Evolutionary conservation across 2,888 invertebrate genomes (phyloP).

Genomic region (Stictocephala bisonia): DNA sequence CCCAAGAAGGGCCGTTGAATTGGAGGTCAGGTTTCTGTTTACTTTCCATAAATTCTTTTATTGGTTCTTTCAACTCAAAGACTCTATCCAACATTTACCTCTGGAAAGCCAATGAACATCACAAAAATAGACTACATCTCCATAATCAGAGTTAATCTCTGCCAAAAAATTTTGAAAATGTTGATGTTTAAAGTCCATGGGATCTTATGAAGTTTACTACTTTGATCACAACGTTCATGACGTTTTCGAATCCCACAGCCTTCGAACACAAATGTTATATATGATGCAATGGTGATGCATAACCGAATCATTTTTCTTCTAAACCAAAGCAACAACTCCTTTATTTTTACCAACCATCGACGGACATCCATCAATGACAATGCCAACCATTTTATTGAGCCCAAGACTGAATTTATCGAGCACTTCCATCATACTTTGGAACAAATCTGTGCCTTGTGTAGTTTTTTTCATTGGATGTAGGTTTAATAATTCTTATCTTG

Average conservation of each 20-base stretch:
- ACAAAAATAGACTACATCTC: not conserved
- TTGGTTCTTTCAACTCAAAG: no score
- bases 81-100: not conserved
- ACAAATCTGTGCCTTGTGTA: not conserved
- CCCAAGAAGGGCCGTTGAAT: not conserved
- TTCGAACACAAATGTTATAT: not conserved
- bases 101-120: no score
- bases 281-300: not conserved
- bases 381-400: not conserved
- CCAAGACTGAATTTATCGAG: not conserved
- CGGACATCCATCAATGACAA: not conserved
- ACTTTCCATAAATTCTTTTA: not conserved
- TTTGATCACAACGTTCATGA: not conserved
- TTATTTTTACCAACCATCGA: not conserved
- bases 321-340: conserved; percentile 5
- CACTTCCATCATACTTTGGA: not conserved
- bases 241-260: not conserved
- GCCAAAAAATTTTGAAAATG: not conserved
- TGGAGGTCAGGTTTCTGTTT: not conserved
- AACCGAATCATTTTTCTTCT: not conserved
- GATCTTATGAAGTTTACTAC: no score
- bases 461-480: no score
- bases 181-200: no score
- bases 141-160: no score
- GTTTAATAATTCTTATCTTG: no score